Percentiles rank a stretch among this genome's conserved stretches.
phyloP scores from a whole-genome alignment of 2,113 vertebrate genomes.

The Geococcyx californianus region DNA sequence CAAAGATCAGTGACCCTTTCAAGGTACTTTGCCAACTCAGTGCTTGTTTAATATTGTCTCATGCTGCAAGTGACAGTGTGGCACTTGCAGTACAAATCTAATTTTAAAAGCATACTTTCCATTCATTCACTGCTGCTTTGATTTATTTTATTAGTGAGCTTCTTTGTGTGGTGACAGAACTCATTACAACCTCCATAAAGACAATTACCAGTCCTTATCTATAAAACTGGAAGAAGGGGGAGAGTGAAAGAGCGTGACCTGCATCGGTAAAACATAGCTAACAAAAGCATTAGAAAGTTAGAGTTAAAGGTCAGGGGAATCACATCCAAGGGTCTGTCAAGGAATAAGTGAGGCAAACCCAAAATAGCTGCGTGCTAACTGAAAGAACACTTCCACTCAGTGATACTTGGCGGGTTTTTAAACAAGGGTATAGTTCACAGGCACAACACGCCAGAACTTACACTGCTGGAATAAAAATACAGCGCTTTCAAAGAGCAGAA shows the following conservation, averaged over 20 bases:
- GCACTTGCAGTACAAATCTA: conserved; percentile 59
- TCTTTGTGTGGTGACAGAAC: conserved; percentile 76
- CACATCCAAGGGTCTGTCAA: conserved; percentile 6
- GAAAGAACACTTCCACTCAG: background rate
- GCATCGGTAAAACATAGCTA: conserved; percentile 20
- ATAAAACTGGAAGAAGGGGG: conserved; percentile 48
- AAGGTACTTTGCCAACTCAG: background rate
- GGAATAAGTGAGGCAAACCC: conserved; percentile 22
- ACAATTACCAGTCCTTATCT: conserved; percentile 74
- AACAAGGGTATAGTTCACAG: background rate
- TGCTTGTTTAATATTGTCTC: conserved; percentile 1
- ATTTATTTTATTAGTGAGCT: conserved; percentile 79
- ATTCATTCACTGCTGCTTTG: conserved; percentile 73
- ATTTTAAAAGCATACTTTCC: conserved; percentile 68
- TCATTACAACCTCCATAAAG: conserved; percentile 76
- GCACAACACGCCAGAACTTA: background rate
- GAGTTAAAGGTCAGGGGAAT: background rate
- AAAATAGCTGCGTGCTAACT: background rate
- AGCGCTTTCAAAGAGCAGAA: background rate
- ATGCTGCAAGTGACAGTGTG: conserved; percentile 6
- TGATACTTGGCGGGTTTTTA: background rate
- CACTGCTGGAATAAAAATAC: conserved; percentile 7
- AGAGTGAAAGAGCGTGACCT: conserved; percentile 1
- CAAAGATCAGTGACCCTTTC: background rate
- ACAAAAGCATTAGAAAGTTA: background rate